Evolutionary conservation across 1,140 invertebrate genomes (phyloP).

Genomic region (Cecropterus lyciades): DNA sequence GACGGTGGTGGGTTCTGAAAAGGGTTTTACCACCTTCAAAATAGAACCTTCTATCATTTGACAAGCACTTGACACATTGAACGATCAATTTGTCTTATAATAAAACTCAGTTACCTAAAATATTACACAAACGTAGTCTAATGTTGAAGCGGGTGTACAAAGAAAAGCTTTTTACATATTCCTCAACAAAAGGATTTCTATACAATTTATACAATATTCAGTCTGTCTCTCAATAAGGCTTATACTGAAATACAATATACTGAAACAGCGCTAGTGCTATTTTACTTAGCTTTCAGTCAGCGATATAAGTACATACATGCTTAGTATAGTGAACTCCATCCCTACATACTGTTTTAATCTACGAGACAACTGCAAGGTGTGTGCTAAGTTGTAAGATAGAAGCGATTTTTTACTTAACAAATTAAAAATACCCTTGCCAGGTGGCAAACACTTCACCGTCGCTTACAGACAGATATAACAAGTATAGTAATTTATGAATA

Average conservation of each 20-base stretch:
- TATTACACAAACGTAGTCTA: too few relatives aligned
- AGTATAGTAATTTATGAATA: too few relatives aligned
- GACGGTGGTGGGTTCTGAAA: too few relatives aligned
- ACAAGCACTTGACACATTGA: too few relatives aligned
- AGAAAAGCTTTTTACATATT: conserved; percentile 1
- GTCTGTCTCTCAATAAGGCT: conserved; percentile 2
- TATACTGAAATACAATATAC: conserved; percentile 22
- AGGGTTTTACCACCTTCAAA: too few relatives aligned
- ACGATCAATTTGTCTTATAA: too few relatives aligned
- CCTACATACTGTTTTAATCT: conserved; percentile 45
- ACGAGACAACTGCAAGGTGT: conserved; percentile 33
- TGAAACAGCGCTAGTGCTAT: conserved; percentile 7
- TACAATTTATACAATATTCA: conserved; percentile 12
- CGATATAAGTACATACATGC: conserved; percentile 16
- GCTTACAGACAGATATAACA: too few relatives aligned
- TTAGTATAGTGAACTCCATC: conserved; percentile 39
- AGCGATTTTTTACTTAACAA: not conserved
- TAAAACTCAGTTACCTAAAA: too few relatives aligned
- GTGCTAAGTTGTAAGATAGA: not conserved
- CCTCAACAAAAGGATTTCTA: not conserved
- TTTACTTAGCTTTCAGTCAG: conserved; percentile 18
- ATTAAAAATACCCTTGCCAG: too few relatives aligned
- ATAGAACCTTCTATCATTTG: too few relatives aligned
- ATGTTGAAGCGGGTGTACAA: not conserved
- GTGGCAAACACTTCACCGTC: too few relatives aligned